phyloP scores from a whole-genome alignment of 1,140 invertebrate genomes.

The Heliconius hewitsoni region DNA sequence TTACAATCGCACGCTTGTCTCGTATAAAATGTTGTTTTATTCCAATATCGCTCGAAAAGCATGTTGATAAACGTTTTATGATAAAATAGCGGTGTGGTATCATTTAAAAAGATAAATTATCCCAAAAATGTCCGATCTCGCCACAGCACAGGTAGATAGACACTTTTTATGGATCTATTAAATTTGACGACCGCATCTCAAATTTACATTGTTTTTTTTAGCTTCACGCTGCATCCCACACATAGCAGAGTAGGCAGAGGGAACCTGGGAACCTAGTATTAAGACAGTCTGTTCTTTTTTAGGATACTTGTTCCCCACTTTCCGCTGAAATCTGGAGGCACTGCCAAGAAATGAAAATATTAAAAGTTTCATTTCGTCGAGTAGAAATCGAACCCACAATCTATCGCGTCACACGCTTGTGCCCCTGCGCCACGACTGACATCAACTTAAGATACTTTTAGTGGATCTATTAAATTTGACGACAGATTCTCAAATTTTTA shows the following conservation, averaged over 20 bases:
- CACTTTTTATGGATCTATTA: constrained; percentile 28
- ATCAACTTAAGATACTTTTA: too few relatives aligned
- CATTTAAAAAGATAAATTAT: constrained; percentile 52
- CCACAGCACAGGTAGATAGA: constrained; percentile 49
- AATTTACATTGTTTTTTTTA: neutral
- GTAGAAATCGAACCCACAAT: too few relatives aligned
- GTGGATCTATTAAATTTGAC: neutral
- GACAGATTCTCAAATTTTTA: neutral
- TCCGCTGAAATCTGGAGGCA: too few relatives aligned
- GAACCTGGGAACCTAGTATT: too few relatives aligned
- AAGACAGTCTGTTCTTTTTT: too few relatives aligned
- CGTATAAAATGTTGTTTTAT: neutral
- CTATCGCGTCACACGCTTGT: too few relatives aligned
- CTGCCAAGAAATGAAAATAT: too few relatives aligned
- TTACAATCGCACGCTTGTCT: too few relatives aligned
- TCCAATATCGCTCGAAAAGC: constrained; percentile 27
- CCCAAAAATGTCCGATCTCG: constrained; percentile 43
- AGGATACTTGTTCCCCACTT: too few relatives aligned
- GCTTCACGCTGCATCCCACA: neutral
- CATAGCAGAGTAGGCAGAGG: too few relatives aligned
- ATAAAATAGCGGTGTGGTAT: constrained; percentile 62
- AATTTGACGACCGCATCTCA: neutral
- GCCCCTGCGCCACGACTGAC: too few relatives aligned
- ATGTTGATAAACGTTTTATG: constrained; percentile 67
- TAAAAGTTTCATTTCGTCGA: too few relatives aligned